Base-by-base conservation (phyloP, 2,113 vertebrate species). In the Anhinga anhinga region DNA sequence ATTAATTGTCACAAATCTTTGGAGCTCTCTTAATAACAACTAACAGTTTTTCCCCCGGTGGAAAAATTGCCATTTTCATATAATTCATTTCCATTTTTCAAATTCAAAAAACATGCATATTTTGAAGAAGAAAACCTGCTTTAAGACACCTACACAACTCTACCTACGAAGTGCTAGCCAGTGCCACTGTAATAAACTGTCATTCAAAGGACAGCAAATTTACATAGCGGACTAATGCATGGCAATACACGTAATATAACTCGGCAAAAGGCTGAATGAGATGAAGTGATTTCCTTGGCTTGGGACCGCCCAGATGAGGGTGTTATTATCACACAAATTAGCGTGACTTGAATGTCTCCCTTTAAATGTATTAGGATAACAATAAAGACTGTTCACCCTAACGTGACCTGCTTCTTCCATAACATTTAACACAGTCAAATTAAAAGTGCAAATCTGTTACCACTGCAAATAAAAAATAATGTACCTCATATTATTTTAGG, bases 351-450 rank as follows among this genome's bases (percentile, higher is more conserved):
- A 96, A 80, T 91, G 92, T 98, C 95, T 97, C 91, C 78, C 67
- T 97, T 97, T 96, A 93, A 97, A 97, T 8, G 1, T 91, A 95
- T 91, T 95, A 97, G 82, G 95, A 89, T 96, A 96, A 97, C 97
- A 97, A 96, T 88, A 86, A 97, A 84, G 58, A 59, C 80, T 92
- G 95, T 90, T 97, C 91, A 94, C 67, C 77, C 66, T 78, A 84
- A 94, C 67, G 69, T 96, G 95, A 97, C 47, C 77, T 95, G 36
- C 73, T 76, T 88, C 97, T 96, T 97, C 95, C 91, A 88, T 96
- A 97, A 85, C 74, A 95, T 97, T 97, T 98, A 74, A 91, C 76
- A 90, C 44, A 97, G 55, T 59, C 93, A 94, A 56, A 96, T 96
- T 97, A 95, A 84, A 96, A 97, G 93, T 86, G 83, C 88, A 92